Evolutionary conservation across 2,113 vertebrate genomes (phyloP), one percentile per base, ranked within the genome.

Genomic region (Marmota monax): DNA sequence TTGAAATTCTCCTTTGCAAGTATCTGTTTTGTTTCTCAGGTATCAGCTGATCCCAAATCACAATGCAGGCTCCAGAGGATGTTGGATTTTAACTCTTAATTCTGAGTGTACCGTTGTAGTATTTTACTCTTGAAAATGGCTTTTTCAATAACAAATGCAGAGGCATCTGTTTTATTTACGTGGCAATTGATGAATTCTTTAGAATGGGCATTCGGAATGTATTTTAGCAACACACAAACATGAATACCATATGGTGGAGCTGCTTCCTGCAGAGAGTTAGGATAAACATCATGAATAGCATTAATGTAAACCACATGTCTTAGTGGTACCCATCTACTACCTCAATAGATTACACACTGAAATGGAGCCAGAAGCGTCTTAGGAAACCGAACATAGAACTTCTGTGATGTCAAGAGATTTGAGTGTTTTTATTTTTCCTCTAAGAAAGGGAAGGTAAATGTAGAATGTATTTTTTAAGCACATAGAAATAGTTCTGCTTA

Each of bases 241-340:
- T 97, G 97, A 84, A 86, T 94, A 90, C 97, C 97, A 98, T 98
- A 86, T 98, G 98, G 97, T 58, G 84, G 58, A 86, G 63, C 87
- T 42, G 86, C 96, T 96, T 95, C 97, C 98, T 89, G 96, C 73
- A 8, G 97, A 84, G 96, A 80, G 95, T 82, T 65, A 84, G 77
- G 95, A 77, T 96, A 90, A 97, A 95, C 97, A 96, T 95, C 92
- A 92, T 96, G 97, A 98, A 97, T 97, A 97, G 89, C 96, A 98
- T 97, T 96, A 97, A 98, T 95, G 96, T 95, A 98, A 98, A 96
- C 93, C 95, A 96, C 96, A 95, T 92, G 93, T 91, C 89, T 96
- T 96, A 97, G 97, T 65, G 92, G 95, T 77, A 90, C 39, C 89
- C 91, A 11, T 76, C 79, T 39, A 78, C n/a, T 48, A 74, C 76